Percentiles rank a stretch among this genome's conserved stretches.
These are phyloP conservation scores for Patella ulyssiponensis DNA, from an alignment of 2,888 invertebrate genomes.

Conservation along the genomic window DNA sequence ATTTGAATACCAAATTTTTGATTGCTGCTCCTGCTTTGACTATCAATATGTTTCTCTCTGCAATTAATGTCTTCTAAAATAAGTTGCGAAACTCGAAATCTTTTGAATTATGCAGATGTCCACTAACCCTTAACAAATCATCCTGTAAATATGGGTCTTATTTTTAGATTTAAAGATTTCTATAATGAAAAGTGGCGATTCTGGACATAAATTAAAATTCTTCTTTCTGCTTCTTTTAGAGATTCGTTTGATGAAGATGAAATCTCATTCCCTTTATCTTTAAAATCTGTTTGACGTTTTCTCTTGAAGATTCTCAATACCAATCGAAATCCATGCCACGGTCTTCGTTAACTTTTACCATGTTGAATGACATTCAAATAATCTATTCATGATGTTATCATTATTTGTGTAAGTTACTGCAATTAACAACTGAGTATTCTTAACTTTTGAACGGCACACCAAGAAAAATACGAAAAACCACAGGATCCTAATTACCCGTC, in stretches of 20 bases:
- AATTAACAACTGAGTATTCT: too few species aligned
- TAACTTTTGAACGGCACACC: too few species aligned
- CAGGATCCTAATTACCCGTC: too few species aligned
- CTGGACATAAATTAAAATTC: neutral
- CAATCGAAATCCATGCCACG: conserved; percentile 2
- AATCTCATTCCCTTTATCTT: neutral
- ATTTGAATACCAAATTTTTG: conserved; percentile 17
- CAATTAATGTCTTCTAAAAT: conserved; percentile 10
- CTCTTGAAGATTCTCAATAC: neutral
- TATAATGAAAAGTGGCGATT: neutral
- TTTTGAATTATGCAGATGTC: neutral
- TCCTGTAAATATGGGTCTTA: neutral
- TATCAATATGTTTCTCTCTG: conserved; percentile 33
- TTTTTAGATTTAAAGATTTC: neutral
- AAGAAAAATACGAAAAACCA: too few species aligned
- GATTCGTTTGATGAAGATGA: neutral
- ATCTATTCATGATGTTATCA: neutral
- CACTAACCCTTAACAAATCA: conserved; percentile 7
- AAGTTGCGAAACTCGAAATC: conserved; percentile 9
- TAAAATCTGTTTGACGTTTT: neutral
- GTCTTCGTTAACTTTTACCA: conserved; percentile 1
- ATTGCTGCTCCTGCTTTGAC: conserved; percentile 34
- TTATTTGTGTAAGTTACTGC: neutral
- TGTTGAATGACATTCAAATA: neutral
- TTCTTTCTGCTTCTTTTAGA: neutral